Percentiles rank a stretch among this genome's conserved stretches.
phyloP scores from a whole-genome alignment of 2,888 invertebrate species.

The Eupithecia subfuscata region DNA sequence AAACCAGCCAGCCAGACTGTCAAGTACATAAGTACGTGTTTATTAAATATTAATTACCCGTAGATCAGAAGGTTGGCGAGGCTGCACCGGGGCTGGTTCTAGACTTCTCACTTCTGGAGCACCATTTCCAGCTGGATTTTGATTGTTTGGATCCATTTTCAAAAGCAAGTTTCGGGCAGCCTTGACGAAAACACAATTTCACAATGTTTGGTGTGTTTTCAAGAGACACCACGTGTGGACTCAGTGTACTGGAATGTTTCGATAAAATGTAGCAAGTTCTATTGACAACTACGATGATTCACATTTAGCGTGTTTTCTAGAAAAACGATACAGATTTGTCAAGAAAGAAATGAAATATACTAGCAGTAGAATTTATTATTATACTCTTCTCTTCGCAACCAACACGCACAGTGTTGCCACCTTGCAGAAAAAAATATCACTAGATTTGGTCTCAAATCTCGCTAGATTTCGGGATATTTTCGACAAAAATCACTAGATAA shows the following conservation, averaged over 20 bases:
- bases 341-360: no score
- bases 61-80: conserved; percentile 69
- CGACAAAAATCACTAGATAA: no score
- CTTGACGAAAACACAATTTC: neutral
- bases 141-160: conserved; percentile 55
- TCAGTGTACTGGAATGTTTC: neutral
- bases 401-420: no score
- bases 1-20: neutral
- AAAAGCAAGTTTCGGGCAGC: neutral
- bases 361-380: no score
- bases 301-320: conserved; percentile 14
- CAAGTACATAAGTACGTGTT: no score
- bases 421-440: no score
- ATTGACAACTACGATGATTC: conserved; percentile 17
- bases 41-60: conserved; percentile 57
- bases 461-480: no score
- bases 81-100: conserved; percentile 50
- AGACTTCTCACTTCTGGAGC: neutral
- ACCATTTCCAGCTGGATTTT: conserved; percentile 44
- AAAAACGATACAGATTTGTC: conserved; percentile 2
- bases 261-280: conserved; percentile 3
- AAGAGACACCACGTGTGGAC: conserved; percentile 9
- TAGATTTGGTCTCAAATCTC: no score
- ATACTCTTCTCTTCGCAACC: no score
- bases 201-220: neutral